Evolutionary conservation across 2,797 vertebrate genomes (phyloP), one percentile per base, ranked within the genome.

Genomic region (Sebastes vulpes): DNA sequence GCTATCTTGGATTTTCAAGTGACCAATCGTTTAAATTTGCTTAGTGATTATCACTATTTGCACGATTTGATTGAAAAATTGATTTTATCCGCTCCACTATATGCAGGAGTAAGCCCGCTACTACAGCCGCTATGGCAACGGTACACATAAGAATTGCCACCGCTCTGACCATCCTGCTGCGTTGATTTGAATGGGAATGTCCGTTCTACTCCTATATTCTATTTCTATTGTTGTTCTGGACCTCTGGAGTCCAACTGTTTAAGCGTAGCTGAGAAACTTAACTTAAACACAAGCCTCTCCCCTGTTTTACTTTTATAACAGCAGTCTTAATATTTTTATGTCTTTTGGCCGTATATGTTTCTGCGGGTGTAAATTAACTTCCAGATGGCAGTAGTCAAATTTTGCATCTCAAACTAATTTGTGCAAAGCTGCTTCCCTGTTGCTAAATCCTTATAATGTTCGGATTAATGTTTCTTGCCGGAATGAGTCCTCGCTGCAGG

Each of bases 401-500:
- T 74, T 25, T 79, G 56, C 56, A 52, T 84, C 32, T 75, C 31
- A 75, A 31, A n/a, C 42, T 82, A 70, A 85, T 89, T 76, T 85
- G 72, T 68, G 61, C 29, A 69, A 72, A 75, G 75, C 78, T 72
- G 73, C 74, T 29, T 88, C 75, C 76, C 85, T 16, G 69, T 81
- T 65, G 78, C 42, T 79, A 3, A 35, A 56, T 57, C 67, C 28
- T 58, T 7, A 3, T 64, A 83, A 75, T 64, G 77, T 64, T 68
- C 56, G 54, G 57, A 64, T 53, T 88, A 35, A 86, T 81, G 76
- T 72, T 29, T 72, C 38, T 59, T 52, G 29, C 20, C 72, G 64
- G 46, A 84, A 73, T 25, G 72, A 80, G 29, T 46, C 68, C 8
- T 84, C 82, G 5, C 86, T 60, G 82, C 82, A 83, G 72, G 77